A percentile compares a stretch with the other conserved stretches of the same genome.
These are phyloP conservation scores for Meleagris gallopavo DNA, from an alignment of 2,113 vertebrate species.

Conservation along the genomic window DNA sequence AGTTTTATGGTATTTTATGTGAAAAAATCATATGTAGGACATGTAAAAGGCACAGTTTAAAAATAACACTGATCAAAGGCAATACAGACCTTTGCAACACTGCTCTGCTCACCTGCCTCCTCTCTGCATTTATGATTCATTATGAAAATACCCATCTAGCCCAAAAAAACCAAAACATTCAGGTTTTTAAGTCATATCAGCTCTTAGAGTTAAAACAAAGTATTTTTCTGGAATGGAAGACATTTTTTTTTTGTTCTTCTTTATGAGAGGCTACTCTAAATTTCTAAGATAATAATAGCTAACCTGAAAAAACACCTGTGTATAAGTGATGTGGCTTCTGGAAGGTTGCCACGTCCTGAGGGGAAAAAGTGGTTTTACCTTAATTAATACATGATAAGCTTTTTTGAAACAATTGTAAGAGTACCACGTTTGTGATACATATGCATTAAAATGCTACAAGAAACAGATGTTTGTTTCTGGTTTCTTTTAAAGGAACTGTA, in stretches of 20 bases:
- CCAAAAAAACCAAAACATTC: not conserved
- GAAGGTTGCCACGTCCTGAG: not conserved
- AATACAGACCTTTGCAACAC: not conserved
- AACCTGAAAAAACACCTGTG: not conserved
- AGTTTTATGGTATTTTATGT: not conserved
- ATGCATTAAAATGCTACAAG: not conserved
- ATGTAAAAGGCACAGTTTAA: slow-evolving; percentile 14
- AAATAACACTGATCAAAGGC: slow-evolving; percentile 19
- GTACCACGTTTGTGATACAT: not conserved
- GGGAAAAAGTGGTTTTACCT: not conserved
- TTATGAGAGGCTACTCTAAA: not conserved
- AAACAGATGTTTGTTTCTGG: not conserved
- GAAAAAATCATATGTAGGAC: not conserved
- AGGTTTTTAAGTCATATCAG: not conserved
- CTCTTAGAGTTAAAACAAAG: not conserved
- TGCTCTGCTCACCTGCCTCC: not conserved
- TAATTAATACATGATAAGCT: not conserved
- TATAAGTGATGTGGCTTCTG: not conserved
- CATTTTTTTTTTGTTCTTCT: not conserved
- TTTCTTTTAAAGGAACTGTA: not conserved
- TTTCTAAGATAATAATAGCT: not conserved
- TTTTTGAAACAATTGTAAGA: not conserved
- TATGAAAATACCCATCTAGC: not conserved
- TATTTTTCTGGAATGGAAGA: not conserved
- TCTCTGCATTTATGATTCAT: not conserved